phyloP scores from a whole-genome alignment of 2,113 vertebrate genomes.

The Himantopus leucocephalus region DNA sequence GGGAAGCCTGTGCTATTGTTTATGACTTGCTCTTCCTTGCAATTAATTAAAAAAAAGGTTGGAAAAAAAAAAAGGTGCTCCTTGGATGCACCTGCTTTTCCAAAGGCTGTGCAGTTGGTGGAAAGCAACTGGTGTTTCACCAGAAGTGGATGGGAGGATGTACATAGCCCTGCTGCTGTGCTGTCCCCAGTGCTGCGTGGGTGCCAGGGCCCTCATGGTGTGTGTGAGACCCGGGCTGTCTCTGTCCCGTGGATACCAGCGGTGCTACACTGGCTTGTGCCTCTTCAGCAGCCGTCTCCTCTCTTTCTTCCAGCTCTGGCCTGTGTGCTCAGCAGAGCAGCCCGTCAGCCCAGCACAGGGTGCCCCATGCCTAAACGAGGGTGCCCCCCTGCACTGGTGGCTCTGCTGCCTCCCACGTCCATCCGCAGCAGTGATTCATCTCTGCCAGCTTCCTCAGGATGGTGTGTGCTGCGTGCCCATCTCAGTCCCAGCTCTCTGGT shows the following conservation, averaged over 20 bases:
- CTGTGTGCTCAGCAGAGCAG: not conserved
- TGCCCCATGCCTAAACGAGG: not conserved
- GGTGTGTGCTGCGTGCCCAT: not conserved
- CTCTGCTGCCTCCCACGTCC: not conserved
- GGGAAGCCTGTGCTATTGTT: not conserved
- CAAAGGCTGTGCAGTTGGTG: not conserved
- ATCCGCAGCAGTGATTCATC: not conserved
- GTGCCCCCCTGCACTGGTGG: not conserved
- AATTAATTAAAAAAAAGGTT: not conserved
- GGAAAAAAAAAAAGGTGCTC: not conserved
- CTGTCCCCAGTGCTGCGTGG: not conserved
- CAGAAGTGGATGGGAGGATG: not conserved
- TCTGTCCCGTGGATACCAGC: not conserved
- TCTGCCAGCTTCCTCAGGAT: not conserved
- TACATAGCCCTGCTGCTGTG: not conserved
- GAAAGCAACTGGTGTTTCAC: not conserved
- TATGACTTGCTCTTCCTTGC: not conserved
- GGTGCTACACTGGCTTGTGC: not conserved
- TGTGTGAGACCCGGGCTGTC: not conserved
- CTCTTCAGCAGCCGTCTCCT: not conserved
- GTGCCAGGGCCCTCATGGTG: not conserved
- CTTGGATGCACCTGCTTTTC: not conserved
- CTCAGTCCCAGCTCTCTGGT: fast-evolving
- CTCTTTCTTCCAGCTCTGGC: not conserved
- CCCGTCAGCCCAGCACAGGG: not conserved